phyloP scores from a whole-genome alignment of 2,797 vertebrate genomes.

The Acanthiza pusilla region DNA sequence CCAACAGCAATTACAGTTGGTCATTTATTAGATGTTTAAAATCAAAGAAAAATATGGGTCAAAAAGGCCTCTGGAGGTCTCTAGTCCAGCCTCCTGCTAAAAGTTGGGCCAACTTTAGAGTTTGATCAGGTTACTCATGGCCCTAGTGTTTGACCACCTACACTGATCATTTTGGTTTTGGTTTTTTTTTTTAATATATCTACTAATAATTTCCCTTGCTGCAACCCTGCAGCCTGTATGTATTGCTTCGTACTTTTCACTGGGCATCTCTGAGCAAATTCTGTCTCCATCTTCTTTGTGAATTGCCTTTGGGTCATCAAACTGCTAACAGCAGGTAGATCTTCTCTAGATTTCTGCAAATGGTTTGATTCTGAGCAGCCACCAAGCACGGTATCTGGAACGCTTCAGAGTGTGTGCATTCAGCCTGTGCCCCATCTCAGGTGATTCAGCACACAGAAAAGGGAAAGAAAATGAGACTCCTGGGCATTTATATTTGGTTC shows the following conservation, averaged over 20 bases:
- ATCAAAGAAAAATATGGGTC: background rate
- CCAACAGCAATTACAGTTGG: background rate
- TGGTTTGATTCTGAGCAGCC: background rate
- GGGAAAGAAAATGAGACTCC: background rate
- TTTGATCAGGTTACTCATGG: background rate
- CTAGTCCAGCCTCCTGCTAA: background rate
- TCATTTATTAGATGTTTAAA: background rate
- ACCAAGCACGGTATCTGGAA: background rate
- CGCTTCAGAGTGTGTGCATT: background rate
- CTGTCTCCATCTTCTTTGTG: background rate
- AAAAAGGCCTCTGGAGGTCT: background rate
- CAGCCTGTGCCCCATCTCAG: background rate
- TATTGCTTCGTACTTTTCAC: accelerated
- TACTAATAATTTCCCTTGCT: background rate
- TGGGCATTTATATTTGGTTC: background rate
- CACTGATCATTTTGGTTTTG: background rate
- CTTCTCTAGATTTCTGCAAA: background rate
- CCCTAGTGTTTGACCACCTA: background rate
- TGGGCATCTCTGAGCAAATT: background rate
- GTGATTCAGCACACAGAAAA: background rate
- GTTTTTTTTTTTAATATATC: background rate
- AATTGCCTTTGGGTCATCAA: background rate
- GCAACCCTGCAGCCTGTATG: background rate
- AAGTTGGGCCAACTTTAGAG: background rate
- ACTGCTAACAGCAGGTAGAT: background rate